Evolutionary conservation across 2,797 vertebrate species (phyloP).

Genomic region (Synanceia verrucosa): DNA sequence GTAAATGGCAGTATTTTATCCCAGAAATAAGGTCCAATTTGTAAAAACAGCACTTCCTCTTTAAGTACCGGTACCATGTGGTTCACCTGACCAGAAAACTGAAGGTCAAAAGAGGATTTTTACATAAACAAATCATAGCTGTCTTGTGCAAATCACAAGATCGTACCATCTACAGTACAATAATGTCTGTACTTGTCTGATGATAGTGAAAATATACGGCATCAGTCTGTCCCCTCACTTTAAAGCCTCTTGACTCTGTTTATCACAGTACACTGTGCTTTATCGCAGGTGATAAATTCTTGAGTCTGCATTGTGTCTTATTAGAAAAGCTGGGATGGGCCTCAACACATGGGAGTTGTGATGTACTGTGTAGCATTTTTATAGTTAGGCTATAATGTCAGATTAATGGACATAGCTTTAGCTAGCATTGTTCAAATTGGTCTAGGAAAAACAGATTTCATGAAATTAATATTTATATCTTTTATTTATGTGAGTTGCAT

Average conservation of each 20-base stretch:
- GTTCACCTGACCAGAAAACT: background rate
- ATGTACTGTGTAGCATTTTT: background rate
- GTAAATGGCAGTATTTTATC: no score
- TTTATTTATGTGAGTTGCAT: no score
- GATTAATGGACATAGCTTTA: background rate
- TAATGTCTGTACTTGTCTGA: background rate
- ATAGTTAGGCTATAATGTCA: background rate
- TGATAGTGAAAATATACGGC: background rate
- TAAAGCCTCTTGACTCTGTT: background rate
- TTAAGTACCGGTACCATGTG: background rate
- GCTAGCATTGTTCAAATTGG: background rate
- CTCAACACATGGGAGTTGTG: background rate
- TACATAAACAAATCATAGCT: background rate
- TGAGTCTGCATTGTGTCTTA: background rate
- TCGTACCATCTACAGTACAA: background rate
- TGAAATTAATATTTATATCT: no score
- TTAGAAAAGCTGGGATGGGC: background rate
- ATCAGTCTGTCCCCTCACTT: background rate
- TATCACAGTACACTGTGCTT: slow-evolving; percentile 2
- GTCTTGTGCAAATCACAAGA: background rate
- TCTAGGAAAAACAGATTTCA: background rate
- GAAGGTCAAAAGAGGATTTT: background rate
- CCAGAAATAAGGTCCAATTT: no score
- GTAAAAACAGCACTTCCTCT: no score
- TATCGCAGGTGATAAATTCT: background rate